Conservation (phyloP, 92 coral and sea anemone species). For the Porites divaricata region DNA sequence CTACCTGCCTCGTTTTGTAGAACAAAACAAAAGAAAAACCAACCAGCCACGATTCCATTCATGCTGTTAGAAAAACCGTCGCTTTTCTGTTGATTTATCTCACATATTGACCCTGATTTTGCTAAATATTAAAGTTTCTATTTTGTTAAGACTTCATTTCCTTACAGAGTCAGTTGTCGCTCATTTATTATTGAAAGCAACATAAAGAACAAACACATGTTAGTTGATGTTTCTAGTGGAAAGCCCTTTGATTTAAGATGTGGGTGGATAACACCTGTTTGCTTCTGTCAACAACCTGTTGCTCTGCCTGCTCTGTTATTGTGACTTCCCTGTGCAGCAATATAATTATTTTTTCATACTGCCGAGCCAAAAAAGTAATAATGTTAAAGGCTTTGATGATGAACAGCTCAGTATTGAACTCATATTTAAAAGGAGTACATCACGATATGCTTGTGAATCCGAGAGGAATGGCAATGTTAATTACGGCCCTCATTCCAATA, state of each 20-base stretch:
- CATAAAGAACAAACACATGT: neutral
- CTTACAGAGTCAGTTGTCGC: neutral
- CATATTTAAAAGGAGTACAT: no score
- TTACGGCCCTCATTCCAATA: no score
- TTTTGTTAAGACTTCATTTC: neutral
- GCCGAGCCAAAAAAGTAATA: no score
- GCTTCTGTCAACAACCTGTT: slow-evolving; percentile 1
- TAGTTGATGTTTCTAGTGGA: slow-evolving; percentile 5
- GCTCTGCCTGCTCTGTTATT: neutral
- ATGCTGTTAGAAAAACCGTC: neutral
- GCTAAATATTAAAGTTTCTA: neutral
- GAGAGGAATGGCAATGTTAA: no score
- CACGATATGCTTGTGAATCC: no score
- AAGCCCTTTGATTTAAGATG: neutral
- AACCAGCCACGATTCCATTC: slow-evolving; percentile 14
- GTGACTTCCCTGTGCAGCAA: neutral
- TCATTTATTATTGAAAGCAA: slow-evolving; percentile 33
- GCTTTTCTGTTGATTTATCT: neutral
- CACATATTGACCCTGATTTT: slow-evolving; percentile 11
- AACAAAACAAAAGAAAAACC: slow-evolving; percentile 13
- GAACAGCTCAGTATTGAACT: no score
- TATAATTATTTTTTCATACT: no score
- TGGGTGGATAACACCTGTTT: slow-evolving; percentile 32
- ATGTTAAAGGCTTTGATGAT: no score
- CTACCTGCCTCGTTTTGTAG: slow-evolving; percentile 24